A percentile compares a stretch with the other conserved stretches of the same genome.
Conservation (phyloP, 92 coral and sea anemone species). For the Plumapathes pennacea region DNA sequence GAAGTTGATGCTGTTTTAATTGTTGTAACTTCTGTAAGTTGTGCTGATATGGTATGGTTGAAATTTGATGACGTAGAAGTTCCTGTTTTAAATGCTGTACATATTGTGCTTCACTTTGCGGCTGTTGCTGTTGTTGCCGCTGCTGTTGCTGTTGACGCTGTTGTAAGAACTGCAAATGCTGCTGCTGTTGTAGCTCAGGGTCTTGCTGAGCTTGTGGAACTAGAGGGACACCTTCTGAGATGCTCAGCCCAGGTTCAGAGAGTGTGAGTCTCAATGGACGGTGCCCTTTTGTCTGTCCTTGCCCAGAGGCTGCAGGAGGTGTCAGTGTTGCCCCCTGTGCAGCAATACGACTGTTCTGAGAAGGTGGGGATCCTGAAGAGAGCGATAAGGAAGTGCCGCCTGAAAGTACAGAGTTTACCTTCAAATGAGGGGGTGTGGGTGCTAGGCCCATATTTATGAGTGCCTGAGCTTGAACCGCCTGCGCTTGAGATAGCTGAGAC, state of each 20-base stretch:
- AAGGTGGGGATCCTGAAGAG: slow-evolving; percentile 50
- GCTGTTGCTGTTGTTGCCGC: slow-evolving; percentile 31
- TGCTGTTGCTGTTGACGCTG: slow-evolving; percentile 64
- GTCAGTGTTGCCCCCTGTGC: slow-evolving; percentile 52
- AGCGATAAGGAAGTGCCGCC: slow-evolving; percentile 51
- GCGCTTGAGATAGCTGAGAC: slow-evolving; percentile 81
- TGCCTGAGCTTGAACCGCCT: slow-evolving; percentile 88
- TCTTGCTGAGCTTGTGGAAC: slow-evolving; percentile 83
- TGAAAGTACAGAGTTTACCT: slow-evolving; percentile 55
- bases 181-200: slow-evolving; percentile 89
- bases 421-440: slow-evolving; percentile 35
- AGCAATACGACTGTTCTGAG: slow-evolving; percentile 52
- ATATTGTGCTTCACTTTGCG: slow-evolving; percentile 70
- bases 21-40: slow-evolving; percentile 77
- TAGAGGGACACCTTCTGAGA: slow-evolving; percentile 75
- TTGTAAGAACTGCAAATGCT: slow-evolving; percentile 75
- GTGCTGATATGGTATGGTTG: slow-evolving; percentile 36
- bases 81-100: slow-evolving; percentile 88
- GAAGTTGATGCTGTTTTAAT: slow-evolving; percentile 67
- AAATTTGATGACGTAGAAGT: slow-evolving; percentile 70
- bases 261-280: slow-evolving; percentile 85
- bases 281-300: slow-evolving; percentile 55
- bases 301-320: slow-evolving; percentile 36
- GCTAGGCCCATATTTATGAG: too few species aligned
- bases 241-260: slow-evolving; percentile 84